Base-by-base conservation (phyloP, 2,113 vertebrate genomes). In the Bambusicola thoracicus region DNA sequence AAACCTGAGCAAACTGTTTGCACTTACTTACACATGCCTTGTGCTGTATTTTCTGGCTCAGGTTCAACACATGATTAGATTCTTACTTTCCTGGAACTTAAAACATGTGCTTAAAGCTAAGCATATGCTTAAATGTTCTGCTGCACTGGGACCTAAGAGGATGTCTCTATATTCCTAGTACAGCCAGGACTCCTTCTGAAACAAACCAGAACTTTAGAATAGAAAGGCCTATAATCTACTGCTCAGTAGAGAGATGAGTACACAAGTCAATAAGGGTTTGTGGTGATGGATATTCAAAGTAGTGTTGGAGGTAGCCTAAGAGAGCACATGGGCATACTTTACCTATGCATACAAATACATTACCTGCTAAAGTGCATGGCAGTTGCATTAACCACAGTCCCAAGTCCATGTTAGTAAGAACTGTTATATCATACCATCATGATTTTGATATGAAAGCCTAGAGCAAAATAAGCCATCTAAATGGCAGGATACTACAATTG, bases 1-100 rank as follows among this genome's bases (percentile, higher is more conserved):
- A 96, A 96, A 95, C 94, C 91, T 93, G 89, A 97, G 92, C 89
- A 96, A 96, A 92, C 95, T 90, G 73, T 78, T 95, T 96, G 63
- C 90, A 94, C 81, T 94, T 92, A 94, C 95, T 94, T 95, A 95
- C 93, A 96, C 94, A 95, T 90, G 92, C 91, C 94, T 94, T 81
- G 83, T 94, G 94, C 87, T 91, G 90, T 94, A 86, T 92, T 95
- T 77, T 91, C 89, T 95, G 95, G 94, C 93, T 94, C 56, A 58
- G 61, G 53, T 74, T 90, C 88, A 95, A 78, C 30, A 85, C 79
- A 80, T 94, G 94, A 94, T 96, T 95, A 92, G 93, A 95, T 93
- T 95, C 92, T 87, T 94, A 93, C 91, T 95, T 96, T 89, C 43
- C 56, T 95, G 83, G 90, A 95, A 95, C 95, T 92, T 88, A 92